These are phyloP conservation scores for Otocyon megalotis DNA, from an alignment of 2,113 vertebrate genomes.

Conservation along the genomic window DNA sequence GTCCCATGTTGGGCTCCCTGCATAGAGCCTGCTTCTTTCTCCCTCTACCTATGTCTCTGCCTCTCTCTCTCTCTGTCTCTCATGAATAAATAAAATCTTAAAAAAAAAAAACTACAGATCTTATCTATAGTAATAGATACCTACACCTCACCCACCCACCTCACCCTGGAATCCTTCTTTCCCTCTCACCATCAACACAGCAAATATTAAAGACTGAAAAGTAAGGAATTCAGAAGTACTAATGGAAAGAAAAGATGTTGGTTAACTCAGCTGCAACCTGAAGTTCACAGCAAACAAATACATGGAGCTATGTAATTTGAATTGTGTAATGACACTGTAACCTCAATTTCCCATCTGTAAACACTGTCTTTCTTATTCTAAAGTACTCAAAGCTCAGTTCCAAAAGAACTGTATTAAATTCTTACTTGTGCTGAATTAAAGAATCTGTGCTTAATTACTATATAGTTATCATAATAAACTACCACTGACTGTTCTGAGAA, in stretches of 20 bases:
- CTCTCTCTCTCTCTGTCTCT: too few relatives aligned
- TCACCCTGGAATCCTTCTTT: not conserved
- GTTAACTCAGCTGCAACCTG: not conserved
- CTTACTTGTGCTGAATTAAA: conserved; percentile 30
- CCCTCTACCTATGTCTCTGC: too few relatives aligned
- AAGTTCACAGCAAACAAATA: conserved; percentile 8
- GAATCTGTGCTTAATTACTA: conserved; percentile 41
- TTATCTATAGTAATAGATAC: not conserved
- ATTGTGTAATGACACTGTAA: not conserved
- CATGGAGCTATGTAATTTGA: not conserved
- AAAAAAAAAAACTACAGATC: too few relatives aligned
- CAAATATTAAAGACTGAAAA: conserved; percentile 55
- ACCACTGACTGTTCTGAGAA: conserved; percentile 45
- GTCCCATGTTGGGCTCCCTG: too few relatives aligned
- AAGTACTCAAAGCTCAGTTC: conserved; percentile 43
- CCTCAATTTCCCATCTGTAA: not conserved
- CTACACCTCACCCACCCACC: not conserved
- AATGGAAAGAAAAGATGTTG: conserved; percentile 7
- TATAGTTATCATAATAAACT: conserved; percentile 33
- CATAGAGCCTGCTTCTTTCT: too few relatives aligned
- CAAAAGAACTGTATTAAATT: conserved; percentile 31
- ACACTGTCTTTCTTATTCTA: not conserved
- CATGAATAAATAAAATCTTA: too few relatives aligned
- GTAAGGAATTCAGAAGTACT: conserved; percentile 25
- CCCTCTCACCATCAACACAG: not conserved